Base-by-base conservation (phyloP, 2,888 invertebrate genomes). In the Stenodera caucasica region DNA sequence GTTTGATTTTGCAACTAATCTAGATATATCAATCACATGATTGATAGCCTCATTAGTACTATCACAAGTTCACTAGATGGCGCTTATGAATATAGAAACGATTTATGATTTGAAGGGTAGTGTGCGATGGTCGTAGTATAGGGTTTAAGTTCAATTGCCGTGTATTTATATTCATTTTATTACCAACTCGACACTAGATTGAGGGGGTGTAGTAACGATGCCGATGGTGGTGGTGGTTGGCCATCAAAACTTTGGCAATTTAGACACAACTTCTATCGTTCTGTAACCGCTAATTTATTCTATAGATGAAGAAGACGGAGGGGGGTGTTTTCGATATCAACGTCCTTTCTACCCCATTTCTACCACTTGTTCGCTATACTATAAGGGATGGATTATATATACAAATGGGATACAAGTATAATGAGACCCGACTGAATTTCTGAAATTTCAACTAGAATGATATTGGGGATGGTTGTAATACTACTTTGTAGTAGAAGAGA, bases 221-320 rank as follows among this genome's bases (percentile, higher is more conserved):
- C 8, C n/a, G 26, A 11, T 23, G 50, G 5, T 7, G 50, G 7
- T 11, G 53, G 32, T 35, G 64, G 61, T 61, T 52, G 61, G 64
- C 61, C 64, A 64, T 64, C 64, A 64, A 64, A 45, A 64, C 64
- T 64, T 64, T 64, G 55, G 58, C 64, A 64, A 64, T 64, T 64
- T 64, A 59, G 61, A 64, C 53, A 61, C 64, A 64, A 64, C 57
- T 64, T 61, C 57, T 56, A 58, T 55, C 64, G 64, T 63, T 60
- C 63, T 63, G 63, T 57, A 64, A 61, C 64, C 64, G 61, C 64
- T 64, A 64, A 64, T 64, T 64, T 64, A 64, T 64, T 64, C 64
- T 57, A 61, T 59, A 58, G 64, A 61, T 56, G 61, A n/a, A n/a
- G n/a, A n/a, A n/a, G n/a, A n/a, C n/a, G n/a, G n/a, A n/a, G n/a